A percentile compares a stretch with the other conserved stretches of the same genome.
phyloP scores from a whole-genome alignment of 2,113 vertebrate species.

The human region DNA sequence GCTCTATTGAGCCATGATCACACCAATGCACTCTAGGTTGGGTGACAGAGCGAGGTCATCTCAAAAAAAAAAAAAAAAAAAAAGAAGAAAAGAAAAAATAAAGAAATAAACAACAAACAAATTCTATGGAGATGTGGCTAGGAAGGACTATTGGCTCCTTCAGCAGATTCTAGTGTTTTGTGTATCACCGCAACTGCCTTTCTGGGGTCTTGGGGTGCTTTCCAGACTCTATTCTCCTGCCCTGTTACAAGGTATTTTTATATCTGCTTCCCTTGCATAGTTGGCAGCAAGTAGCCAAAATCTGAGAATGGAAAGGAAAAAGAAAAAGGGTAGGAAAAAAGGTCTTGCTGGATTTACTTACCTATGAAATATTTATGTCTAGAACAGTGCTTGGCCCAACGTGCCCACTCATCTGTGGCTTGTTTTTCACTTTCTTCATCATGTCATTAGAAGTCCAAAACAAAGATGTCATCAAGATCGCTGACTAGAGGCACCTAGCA shows the following conservation, averaged over 20 bases:
- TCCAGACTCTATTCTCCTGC: background rate
- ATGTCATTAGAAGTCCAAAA: background rate
- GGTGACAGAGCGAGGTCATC: no score
- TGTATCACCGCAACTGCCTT: background rate
- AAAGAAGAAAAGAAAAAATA: no score
- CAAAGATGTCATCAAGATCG: background rate
- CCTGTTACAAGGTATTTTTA: background rate
- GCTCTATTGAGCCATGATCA: no score
- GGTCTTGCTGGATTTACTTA: background rate
- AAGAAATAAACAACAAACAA: no score
- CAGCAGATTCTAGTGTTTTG: background rate
- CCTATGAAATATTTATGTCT: background rate
- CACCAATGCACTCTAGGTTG: no score
- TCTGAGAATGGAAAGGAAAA: background rate
- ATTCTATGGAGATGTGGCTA: no score
- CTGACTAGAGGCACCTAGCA: background rate
- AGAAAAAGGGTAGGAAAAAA: no score
- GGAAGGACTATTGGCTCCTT: background rate
- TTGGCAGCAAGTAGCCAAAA: background rate
- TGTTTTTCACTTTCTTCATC: background rate
- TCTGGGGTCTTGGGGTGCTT: background rate
- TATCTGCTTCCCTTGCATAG: background rate
- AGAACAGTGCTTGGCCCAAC: background rate
- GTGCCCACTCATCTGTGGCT: background rate
- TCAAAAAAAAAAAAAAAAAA: no score